Conservation (phyloP, 2,888 invertebrate species). For the Cynaeus angustus region DNA sequence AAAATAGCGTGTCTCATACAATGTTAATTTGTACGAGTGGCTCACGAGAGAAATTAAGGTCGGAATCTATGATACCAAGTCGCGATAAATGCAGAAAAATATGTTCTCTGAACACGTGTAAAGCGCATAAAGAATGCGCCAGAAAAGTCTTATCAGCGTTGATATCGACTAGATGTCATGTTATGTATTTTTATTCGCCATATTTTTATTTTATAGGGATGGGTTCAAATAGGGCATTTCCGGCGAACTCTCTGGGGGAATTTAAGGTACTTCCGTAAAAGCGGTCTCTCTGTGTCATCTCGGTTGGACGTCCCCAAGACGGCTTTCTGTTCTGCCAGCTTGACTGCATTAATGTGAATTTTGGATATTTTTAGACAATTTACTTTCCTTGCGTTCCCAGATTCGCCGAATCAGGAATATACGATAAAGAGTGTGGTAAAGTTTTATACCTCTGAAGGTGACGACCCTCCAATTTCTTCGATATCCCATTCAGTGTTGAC, state of each 20-base stretch:
- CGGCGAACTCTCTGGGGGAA: conserved; percentile 57
- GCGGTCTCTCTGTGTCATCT: conserved; percentile 48
- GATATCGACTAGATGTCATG: conserved; percentile 61
- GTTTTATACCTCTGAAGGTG: too few relatives aligned
- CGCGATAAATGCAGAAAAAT: conserved; percentile 49
- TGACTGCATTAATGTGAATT: conserved; percentile 52
- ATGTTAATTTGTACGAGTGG: not conserved
- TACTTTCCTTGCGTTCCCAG: conserved; percentile 22
- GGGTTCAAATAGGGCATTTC: conserved; percentile 60
- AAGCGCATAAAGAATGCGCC: conserved; percentile 61
- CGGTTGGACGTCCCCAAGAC: conserved; percentile 52
- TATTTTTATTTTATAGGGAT: conserved; percentile 63
- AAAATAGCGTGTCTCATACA: not conserved
- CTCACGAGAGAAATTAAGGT: not conserved
- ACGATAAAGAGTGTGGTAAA: not conserved
- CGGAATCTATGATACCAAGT: not conserved
- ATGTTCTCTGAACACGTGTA: conserved; percentile 57
- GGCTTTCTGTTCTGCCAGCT: conserved; percentile 47
- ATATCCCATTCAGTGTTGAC: too few relatives aligned
- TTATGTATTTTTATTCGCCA: conserved; percentile 63
- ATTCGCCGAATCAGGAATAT: not conserved
- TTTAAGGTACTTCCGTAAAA: conserved; percentile 56
- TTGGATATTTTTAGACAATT: conserved; percentile 44
- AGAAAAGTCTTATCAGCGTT: conserved; percentile 61
- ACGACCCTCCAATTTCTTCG: too few relatives aligned